Conservation (phyloP, 2,797 vertebrate species). For the Cyclopterus lumpus region DNA sequence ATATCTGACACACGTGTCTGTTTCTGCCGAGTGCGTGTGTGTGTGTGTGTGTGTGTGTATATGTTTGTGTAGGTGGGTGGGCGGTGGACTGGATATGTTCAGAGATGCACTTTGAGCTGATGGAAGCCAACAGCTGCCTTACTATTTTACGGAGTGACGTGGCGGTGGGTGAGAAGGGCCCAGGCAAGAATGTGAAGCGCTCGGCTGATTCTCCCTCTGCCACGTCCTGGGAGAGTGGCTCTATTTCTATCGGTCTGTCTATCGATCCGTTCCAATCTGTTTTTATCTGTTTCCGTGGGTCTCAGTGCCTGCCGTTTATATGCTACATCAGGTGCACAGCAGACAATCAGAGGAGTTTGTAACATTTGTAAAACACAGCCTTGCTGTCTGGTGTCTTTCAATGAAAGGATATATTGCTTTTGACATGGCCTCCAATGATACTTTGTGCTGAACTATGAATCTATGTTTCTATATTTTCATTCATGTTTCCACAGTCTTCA, state of each 20-base stretch:
- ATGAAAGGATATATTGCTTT: background rate
- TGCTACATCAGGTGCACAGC: conserved; percentile 6
- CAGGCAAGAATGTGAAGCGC: conserved; percentile 85
- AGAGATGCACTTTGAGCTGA: conserved; percentile 92
- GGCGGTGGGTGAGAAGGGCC: conserved; percentile 88
- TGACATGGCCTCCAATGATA: background rate
- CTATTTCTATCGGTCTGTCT: conserved; percentile 54
- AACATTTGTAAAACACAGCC: background rate
- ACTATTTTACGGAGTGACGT: conserved; percentile 96
- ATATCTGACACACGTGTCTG: conserved; percentile 17
- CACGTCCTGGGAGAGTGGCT: conserved; percentile 48
- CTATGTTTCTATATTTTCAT: background rate
- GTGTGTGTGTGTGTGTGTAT: conserved; percentile 19
- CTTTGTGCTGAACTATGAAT: background rate
- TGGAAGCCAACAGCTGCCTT: conserved; percentile 96
- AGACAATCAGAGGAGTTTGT: conserved; percentile 28
- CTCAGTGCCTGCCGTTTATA: conserved; percentile 79
- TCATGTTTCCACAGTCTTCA: background rate
- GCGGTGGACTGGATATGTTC: conserved; percentile 90
- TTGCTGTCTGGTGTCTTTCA: background rate
- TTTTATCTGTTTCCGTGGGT: conserved; percentile 79
- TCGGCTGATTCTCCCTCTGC: conserved; percentile 52
- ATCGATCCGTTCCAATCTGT: conserved; percentile 56
- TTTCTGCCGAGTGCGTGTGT: conserved; percentile 15
- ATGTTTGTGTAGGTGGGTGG: background rate